Evolutionary conservation across 2,113 vertebrate genomes (phyloP).

Genomic region (Istiophorus platypterus): DNA sequence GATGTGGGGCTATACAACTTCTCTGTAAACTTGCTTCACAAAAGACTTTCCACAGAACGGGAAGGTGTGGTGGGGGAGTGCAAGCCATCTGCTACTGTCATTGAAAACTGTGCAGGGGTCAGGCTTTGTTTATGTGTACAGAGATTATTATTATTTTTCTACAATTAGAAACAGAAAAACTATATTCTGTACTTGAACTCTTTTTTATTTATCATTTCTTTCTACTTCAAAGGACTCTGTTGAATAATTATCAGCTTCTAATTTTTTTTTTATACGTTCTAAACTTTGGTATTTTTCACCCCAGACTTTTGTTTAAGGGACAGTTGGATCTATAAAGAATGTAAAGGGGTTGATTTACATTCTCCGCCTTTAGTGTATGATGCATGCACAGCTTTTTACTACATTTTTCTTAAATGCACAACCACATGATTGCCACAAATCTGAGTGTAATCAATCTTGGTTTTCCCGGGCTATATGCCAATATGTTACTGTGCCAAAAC

Average conservation of each 20-base stretch:
- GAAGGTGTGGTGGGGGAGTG: slow-evolving; percentile 23
- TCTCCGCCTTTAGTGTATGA: not conserved
- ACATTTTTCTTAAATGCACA: too few relatives aligned
- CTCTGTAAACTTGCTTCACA: slow-evolving; percentile 57
- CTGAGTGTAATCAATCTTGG: not conserved
- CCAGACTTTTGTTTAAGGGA: too few relatives aligned
- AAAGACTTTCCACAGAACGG: slow-evolving; percentile 52
- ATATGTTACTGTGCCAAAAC: not conserved
- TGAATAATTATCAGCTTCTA: not conserved
- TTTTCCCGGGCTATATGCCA: not conserved
- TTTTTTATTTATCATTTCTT: not conserved
- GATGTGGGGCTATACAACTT: slow-evolving; percentile 54
- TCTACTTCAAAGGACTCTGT: not conserved
- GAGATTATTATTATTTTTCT: not conserved
- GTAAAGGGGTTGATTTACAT: not conserved
- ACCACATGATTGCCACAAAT: not conserved
- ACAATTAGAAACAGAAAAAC: not conserved
- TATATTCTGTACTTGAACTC: not conserved
- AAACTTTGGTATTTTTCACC: too few relatives aligned
- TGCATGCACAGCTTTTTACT: not conserved
- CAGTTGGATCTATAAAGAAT: not conserved
- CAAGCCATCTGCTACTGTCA: slow-evolving; percentile 53
- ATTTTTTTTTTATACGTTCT: not conserved
- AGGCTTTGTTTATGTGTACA: slow-evolving; percentile 5
- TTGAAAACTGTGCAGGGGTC: slow-evolving; percentile 29